phyloP scores from a whole-genome alignment of 2,113 vertebrate genomes.

The Rhabdomys dilectus region DNA sequence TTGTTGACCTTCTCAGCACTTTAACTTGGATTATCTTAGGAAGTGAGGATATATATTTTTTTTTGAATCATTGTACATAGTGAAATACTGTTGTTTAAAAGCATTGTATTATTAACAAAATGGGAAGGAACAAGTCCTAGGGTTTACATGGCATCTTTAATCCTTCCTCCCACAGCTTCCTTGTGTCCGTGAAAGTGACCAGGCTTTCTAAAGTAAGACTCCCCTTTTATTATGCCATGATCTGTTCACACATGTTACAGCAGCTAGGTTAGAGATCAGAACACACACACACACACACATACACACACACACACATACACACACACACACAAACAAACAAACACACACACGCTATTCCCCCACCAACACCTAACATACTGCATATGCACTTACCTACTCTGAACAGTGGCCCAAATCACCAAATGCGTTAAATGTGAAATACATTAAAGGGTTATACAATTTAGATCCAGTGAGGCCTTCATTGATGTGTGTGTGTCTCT shows the following conservation, averaged over 20 bases:
- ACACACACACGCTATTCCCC: background rate
- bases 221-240: no score
- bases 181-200: background rate
- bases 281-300: rapidly evolving
- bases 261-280: background rate
- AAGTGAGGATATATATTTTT: background rate
- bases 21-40: slow-evolving; percentile 20
- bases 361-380: background rate
- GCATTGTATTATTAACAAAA: background rate
- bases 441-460: background rate
- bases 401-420: background rate
- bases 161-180: background rate
- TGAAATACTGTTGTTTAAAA: background rate
- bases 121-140: background rate
- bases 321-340: background rate
- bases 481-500: background rate
- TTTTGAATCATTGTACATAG: background rate
- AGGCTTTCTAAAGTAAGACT: background rate
- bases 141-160: background rate
- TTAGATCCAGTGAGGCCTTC: background rate
- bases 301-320: background rate
- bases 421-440: slow-evolving; percentile 2
- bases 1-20: background rate
- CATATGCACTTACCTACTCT: background rate
- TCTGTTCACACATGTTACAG: background rate